Evolutionary conservation across 2,113 vertebrate species (phyloP).

Genomic region (Procavia capensis): DNA sequence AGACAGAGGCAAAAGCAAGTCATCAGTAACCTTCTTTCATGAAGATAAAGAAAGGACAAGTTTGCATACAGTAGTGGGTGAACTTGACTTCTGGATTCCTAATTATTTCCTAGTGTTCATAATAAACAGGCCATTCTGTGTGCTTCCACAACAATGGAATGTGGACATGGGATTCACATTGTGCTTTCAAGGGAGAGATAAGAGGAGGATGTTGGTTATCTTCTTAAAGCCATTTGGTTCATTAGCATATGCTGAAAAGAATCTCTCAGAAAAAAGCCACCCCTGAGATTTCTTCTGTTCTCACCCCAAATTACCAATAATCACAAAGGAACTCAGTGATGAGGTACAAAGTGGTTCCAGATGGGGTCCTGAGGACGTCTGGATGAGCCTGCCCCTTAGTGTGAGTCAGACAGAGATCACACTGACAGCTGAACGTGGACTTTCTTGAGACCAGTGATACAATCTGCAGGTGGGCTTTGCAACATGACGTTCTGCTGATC

Average conservation of each 20-base stretch:
- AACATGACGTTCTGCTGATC: background rate
- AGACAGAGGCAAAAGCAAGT: background rate
- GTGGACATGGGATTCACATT: background rate
- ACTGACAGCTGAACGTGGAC: fast-evolving
- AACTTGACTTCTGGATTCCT: background rate
- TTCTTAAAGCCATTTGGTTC: background rate
- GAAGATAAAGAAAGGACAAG: too few species aligned
- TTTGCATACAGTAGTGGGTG: fast-evolving
- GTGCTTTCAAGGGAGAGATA: background rate
- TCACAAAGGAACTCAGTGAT: fast-evolving
- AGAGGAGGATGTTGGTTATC: background rate
- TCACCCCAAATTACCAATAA: background rate
- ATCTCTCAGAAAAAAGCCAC: background rate
- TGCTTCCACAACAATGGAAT: background rate
- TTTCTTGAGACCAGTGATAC: background rate
- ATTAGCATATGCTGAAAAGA: background rate
- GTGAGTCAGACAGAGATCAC: background rate
- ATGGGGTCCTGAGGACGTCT: background rate
- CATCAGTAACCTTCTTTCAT: fast-evolving
- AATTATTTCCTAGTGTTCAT: fast-evolving
- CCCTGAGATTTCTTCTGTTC: background rate
- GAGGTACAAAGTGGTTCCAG: fast-evolving
- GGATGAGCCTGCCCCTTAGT: fast-evolving
- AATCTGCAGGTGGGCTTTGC: background rate
- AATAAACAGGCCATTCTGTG: fast-evolving